Conservation (phyloP, 2,113 vertebrate genomes). For the Spea multiplicata region DNA sequence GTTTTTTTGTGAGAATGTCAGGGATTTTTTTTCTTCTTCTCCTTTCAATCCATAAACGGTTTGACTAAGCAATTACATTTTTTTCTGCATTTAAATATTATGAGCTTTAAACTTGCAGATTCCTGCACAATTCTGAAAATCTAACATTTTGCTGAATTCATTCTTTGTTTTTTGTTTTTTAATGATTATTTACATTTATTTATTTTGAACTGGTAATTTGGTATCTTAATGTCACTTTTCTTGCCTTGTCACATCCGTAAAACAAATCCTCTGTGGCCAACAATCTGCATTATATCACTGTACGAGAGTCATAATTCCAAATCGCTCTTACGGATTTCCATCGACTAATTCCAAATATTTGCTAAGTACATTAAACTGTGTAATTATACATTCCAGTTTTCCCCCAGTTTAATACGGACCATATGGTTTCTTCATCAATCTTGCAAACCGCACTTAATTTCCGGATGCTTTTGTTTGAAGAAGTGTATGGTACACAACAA, state of each 20-base stretch:
- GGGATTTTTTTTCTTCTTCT: slow-evolving; percentile 3
- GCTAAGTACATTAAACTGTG: slow-evolving; percentile 40
- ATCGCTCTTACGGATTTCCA: slow-evolving; percentile 38
- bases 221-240: slow-evolving; percentile 21
- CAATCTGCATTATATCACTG: slow-evolving; percentile 8
- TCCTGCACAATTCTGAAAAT: slow-evolving; percentile 2
- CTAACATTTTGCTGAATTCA: background rate
- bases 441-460: slow-evolving; percentile 46
- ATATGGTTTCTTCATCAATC: slow-evolving; percentile 48
- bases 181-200: slow-evolving; percentile 28
- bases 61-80: slow-evolving; percentile 38
- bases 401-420: slow-evolving; percentile 36
- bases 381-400: slow-evolving; percentile 44
- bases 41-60: slow-evolving; percentile 21
- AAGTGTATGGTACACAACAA: slow-evolving; percentile 34
- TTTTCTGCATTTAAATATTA: background rate
- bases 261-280: background rate
- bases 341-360: slow-evolving; percentile 43
- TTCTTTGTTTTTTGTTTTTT: slow-evolving; percentile 7
- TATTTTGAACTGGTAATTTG: slow-evolving; percentile 18
- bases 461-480: slow-evolving; percentile 43
- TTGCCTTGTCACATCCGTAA: slow-evolving; percentile 31
- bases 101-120: slow-evolving; percentile 7
- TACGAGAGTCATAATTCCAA: slow-evolving; percentile 31
- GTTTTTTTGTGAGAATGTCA: slow-evolving; percentile 24